Percentiles rank a stretch among this genome's conserved stretches.
Conservation (phyloP, 2,888 invertebrate species). For the Nezara viridula region DNA sequence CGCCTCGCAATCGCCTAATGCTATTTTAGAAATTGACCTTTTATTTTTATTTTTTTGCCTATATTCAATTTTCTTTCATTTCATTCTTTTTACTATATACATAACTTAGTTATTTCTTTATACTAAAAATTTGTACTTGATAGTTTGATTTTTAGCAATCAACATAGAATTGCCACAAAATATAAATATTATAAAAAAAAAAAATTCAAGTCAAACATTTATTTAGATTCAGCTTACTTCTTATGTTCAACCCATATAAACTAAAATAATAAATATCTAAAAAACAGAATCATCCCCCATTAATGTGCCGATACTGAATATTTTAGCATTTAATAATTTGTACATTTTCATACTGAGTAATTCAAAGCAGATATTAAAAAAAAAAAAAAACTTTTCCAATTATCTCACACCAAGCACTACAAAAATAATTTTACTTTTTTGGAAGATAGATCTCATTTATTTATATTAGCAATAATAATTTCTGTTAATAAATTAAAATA, state of each 20-base stretch:
- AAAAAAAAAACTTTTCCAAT: neutral
- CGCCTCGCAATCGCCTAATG: neutral
- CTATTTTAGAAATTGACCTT: neutral
- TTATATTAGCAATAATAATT: neutral
- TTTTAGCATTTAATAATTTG: conserved; percentile 14
- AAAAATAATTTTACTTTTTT: neutral
- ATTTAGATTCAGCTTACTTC: neutral
- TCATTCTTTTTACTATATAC: neutral
- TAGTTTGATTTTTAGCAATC: conserved; percentile 58
- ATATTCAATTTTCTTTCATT: neutral
- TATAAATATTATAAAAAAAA: neutral
- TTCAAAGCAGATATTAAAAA: neutral
- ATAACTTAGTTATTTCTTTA: conserved; percentile 35
- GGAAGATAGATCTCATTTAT: neutral
- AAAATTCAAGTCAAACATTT: neutral
- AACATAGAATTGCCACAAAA: conserved; percentile 1
- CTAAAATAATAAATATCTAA: neutral
- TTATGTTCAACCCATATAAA: neutral
- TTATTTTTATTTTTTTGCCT: neutral
- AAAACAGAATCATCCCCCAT: neutral
- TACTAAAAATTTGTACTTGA: conserved; percentile 57
- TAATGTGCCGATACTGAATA: neutral
- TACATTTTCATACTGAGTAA: neutral
- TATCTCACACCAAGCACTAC: neutral
- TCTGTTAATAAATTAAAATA: neutral